Conservation (phyloP, 2,113 vertebrate species). For the Anhinga anhinga region DNA sequence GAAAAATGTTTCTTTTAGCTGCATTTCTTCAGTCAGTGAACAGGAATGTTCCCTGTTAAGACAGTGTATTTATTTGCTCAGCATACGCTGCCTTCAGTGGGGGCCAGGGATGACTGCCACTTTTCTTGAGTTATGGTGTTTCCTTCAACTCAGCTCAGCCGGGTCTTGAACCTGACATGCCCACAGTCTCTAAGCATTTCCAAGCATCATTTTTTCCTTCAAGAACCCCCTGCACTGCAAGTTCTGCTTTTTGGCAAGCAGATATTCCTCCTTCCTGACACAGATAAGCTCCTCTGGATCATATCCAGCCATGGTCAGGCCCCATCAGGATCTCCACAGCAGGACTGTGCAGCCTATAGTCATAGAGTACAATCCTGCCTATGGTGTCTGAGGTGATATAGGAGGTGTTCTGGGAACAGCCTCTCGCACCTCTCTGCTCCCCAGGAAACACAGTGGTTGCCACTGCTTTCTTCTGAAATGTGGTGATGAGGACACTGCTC, state of each 20-base stretch:
- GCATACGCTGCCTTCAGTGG: rapidly evolving
- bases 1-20: neutral
- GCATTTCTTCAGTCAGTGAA: neutral
- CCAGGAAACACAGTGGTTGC: neutral
- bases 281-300: neutral
- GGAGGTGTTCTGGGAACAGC: neutral
- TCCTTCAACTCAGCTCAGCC: neutral
- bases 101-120: neutral
- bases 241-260: neutral
- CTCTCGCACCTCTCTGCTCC: neutral
- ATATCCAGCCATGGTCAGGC: neutral
- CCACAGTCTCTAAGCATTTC: neutral
- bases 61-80: neutral
- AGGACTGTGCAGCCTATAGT: neutral
- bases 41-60: neutral
- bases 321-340: neutral
- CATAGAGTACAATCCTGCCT: neutral
- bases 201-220: neutral
- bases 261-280: neutral
- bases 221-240: neutral
- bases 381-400: neutral
- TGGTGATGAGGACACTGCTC: neutral
- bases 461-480: neutral
- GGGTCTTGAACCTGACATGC: neutral
- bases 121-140: neutral